Percentiles rank a stretch among this genome's conserved stretches.
Evolutionary conservation across 2,797 vertebrate species (phyloP).

Genomic region (Mus caroli): DNA sequence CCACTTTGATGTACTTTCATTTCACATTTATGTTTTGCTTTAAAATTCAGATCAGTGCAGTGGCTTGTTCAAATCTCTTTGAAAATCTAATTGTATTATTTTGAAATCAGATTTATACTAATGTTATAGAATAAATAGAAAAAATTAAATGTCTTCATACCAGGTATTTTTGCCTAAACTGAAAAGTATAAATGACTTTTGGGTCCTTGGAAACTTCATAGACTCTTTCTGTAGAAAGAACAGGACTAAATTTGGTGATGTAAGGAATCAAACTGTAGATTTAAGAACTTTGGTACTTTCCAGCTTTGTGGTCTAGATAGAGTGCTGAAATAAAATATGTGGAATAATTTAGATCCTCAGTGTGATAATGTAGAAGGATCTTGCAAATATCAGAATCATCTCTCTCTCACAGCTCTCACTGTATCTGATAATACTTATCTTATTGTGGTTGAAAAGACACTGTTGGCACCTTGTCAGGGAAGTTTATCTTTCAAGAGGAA

Average conservation of each 20-base stretch:
- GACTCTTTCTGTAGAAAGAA: background rate
- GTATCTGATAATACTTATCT: background rate
- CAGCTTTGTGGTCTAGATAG: background rate
- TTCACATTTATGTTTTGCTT: background rate
- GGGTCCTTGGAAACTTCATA: background rate
- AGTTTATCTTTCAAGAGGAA: conserved; percentile 73
- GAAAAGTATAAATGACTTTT: background rate
- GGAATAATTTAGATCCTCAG: background rate
- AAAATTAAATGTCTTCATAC: background rate
- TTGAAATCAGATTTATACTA: background rate
- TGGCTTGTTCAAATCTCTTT: background rate
- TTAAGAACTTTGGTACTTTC: background rate
- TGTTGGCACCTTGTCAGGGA: conserved; percentile 45
- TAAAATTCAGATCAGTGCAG: background rate
- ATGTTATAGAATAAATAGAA: background rate
- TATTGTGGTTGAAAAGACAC: background rate
- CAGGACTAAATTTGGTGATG: background rate
- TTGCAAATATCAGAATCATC: background rate
- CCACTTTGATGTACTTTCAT: background rate
- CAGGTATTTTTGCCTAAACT: background rate
- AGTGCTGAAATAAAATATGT: background rate
- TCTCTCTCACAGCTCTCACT: background rate
- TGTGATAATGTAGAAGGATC: background rate
- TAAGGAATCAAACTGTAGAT: background rate
- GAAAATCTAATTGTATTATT: background rate